Evolutionary conservation across 2,888 invertebrate genomes (phyloP), one percentile per base, ranked within the genome.

Genomic region (Apoderus coryli): DNA sequence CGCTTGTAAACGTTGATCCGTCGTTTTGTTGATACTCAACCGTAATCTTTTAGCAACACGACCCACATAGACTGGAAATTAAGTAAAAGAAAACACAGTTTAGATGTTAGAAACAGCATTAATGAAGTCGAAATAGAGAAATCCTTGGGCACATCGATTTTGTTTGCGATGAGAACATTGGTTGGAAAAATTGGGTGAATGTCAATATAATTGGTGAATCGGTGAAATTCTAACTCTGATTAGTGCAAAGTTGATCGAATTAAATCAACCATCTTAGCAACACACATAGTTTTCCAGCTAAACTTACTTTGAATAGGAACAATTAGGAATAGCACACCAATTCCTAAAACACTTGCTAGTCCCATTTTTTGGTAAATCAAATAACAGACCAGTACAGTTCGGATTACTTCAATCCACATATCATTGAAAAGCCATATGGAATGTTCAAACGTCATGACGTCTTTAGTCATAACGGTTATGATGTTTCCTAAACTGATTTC

Each of bases 401-500:
- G 81, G 10, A 88, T 49, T 0, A 89, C 82, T 1, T 88, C 89
- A 35, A 90, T 76, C 86, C 90, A 88, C 11, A 90, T 62, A 53
- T 88, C 92, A 57, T 90, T 90, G 7, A 89, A 58, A 52, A 89
- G 86, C 44, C 84, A 72, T 16, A 86, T 67, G 4, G 82, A 79
- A 48, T 80, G 68, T 55, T 93, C 92, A 54, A 93, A 88, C 31
- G 88, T 70, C 43, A 76, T 76, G 38, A 92, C 82, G 54, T 95
- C 95, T 52, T 90, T 95, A 2, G 90, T 85, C 33, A 95, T 64
- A 9, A 92, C 67, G 48, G 92, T 92, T 19, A 93, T 84, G 36
- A 73, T 66, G 50, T 72, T 72, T 2, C 74, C 74, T 29, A 46
- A 36, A 16, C 43, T 42, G 15, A 45, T 42, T 6, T 43, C 33